Conservation (phyloP, 2,797 vertebrate genomes). For the Eupleurogrammus muticus region DNA sequence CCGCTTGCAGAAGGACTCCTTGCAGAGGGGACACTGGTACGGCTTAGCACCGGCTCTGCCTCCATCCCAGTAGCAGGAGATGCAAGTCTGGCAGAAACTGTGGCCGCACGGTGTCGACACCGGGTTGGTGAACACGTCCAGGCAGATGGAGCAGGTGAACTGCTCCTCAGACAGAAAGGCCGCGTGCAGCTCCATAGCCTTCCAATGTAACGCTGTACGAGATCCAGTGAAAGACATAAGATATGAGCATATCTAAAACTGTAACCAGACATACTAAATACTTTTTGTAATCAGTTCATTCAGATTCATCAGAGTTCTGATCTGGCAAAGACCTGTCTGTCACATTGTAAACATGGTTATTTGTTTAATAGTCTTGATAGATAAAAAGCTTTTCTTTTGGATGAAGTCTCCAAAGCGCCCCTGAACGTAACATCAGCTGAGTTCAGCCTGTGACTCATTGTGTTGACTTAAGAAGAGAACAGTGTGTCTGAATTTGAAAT, state of each 20-base stretch:
- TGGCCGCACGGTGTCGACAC: conserved; percentile 89
- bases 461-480: too few species aligned
- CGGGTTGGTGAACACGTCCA: conserved; percentile 77
- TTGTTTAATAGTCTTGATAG: too few species aligned
- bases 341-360: too few species aligned
- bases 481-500: too few species aligned
- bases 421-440: too few species aligned
- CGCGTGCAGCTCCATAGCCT: conserved; percentile 62
- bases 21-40: conserved; percentile 85
- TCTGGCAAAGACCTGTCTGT: too few species aligned
- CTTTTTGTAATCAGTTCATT: background rate
- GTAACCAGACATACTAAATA: background rate
- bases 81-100: conserved; percentile 87
- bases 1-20: conserved; percentile 71
- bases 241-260: background rate
- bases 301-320: background rate
- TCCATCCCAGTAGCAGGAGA: conserved; percentile 80
- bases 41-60: conserved; percentile 15
- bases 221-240: conserved; percentile 1
- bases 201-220: background rate
- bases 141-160: conserved; percentile 86
- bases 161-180: conserved; percentile 82
- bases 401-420: too few species aligned
- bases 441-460: too few species aligned
- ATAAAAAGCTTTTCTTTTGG: too few species aligned